Conservation (phyloP, 2,113 vertebrate species). For the Salvelinus alpinus region DNA sequence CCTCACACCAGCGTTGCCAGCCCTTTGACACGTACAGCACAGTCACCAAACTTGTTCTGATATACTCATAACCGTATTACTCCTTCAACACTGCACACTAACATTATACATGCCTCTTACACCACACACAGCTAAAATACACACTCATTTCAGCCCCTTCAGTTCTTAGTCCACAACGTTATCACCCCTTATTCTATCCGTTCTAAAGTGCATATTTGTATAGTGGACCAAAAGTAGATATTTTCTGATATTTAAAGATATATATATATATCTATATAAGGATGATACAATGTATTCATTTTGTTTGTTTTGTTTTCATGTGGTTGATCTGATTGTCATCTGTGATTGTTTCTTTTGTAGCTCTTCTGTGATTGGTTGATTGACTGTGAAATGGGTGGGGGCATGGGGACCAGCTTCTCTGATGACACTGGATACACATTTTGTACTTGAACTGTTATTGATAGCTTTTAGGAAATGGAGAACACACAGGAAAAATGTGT, state of each 20-base stretch:
- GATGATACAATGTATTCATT: slow-evolving; percentile 58
- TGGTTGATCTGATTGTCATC: slow-evolving; percentile 52
- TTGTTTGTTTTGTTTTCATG: slow-evolving; percentile 53
- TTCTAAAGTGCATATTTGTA: slow-evolving; percentile 69
- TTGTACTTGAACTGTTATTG: slow-evolving; percentile 68
- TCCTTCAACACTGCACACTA: slow-evolving; percentile 59
- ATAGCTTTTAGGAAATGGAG: slow-evolving; percentile 56
- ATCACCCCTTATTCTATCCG: slow-evolving; percentile 42
- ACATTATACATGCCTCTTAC: slow-evolving; percentile 9
- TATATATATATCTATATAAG: slow-evolving; percentile 65
- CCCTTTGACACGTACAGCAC: slow-evolving; percentile 51
- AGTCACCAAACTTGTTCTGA: slow-evolving; percentile 48
- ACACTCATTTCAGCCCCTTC: slow-evolving; percentile 16
- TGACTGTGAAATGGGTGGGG: slow-evolving; percentile 68
- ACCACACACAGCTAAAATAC: slow-evolving; percentile 40
- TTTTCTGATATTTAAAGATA: slow-evolving; percentile 77
- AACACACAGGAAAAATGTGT: slow-evolving; percentile 65
- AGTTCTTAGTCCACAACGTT: not conserved
- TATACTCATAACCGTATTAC: slow-evolving; percentile 42
- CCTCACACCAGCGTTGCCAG: slow-evolving; percentile 78
- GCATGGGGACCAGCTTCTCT: slow-evolving; percentile 54
- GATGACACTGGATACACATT: slow-evolving; percentile 53
- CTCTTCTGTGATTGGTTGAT: slow-evolving; percentile 67
- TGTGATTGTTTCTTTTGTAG: slow-evolving; percentile 64
- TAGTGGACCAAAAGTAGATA: slow-evolving; percentile 79